Percentiles rank a stretch among this genome's conserved stretches.
phyloP scores from a whole-genome alignment of 2,888 invertebrate species.

The Hypercompe scribonia region DNA sequence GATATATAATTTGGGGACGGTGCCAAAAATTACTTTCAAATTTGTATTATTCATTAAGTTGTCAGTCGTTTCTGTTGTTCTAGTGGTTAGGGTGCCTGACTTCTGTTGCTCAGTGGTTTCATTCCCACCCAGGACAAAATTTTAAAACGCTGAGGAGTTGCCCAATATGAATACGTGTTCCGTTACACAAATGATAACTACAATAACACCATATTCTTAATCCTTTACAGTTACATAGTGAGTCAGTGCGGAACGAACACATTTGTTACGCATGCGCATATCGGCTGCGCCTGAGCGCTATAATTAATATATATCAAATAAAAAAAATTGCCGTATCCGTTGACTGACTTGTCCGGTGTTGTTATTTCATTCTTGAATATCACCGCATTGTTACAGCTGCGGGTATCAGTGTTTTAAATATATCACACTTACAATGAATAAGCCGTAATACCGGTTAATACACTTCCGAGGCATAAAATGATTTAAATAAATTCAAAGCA shows the following conservation, averaged over 20 bases:
- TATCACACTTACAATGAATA: neutral
- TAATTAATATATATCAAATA: slow-evolving; percentile 49
- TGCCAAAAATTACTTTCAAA: too few relatives aligned
- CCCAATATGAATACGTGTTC: neutral
- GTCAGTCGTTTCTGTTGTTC: too few relatives aligned
- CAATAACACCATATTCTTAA: neutral
- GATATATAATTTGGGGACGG: too few relatives aligned
- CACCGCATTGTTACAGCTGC: slow-evolving; percentile 4
- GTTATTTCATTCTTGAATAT: slow-evolving; percentile 28
- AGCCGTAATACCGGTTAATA: neutral
- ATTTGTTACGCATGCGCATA: slow-evolving; percentile 46
- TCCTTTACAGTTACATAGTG: slow-evolving; percentile 15
- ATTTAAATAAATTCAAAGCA: neutral
- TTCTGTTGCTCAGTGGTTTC: too few relatives aligned
- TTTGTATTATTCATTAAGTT: too few relatives aligned
- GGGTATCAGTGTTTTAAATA: neutral
- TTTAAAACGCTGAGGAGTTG: too few relatives aligned
- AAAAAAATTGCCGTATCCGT: slow-evolving; percentile 35
- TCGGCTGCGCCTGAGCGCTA: slow-evolving; percentile 31
- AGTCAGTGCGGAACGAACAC: slow-evolving; percentile 38
- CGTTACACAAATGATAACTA: neutral
- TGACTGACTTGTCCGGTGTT: slow-evolving; percentile 44
- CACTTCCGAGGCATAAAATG: neutral
- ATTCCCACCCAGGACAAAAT: too few relatives aligned
- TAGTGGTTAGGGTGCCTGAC: too few relatives aligned